Evolutionary conservation across 1,140 invertebrate species (phyloP), one percentile per base, ranked within the genome.

Genomic region (Neuroterus valhalla): DNA sequence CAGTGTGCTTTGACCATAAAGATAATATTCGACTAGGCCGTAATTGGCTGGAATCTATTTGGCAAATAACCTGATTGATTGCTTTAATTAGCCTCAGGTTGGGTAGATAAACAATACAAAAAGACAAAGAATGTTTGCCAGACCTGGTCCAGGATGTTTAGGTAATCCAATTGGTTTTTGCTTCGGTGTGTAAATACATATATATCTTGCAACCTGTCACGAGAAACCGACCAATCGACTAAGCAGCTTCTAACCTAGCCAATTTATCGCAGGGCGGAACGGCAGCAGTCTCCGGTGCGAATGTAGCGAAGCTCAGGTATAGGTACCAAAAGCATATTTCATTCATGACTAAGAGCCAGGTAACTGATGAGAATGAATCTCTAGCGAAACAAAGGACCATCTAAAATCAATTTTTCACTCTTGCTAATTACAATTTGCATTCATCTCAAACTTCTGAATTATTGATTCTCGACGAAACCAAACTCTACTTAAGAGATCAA

Each of bases 231-330:
- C 55, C 55, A 38, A 62, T 62, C 55, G 55, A 62, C 55, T 31
- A 62, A 62, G 21, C 55, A 2, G 31, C 55, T 62, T 62, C 26
- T 62, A 62, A 62, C 73, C 38, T 21, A 46, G 67, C 62, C 62
- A 73, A 82, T 81, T 82, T 82, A 82, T 81, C 75, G 74, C 70
- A 45, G 26, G 74, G 46, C 72, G 26, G 75, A 75, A 75, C 80
- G 78, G 79, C 79, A 43, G 4, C 43, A 42, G 15, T 26, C 45
- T 46, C 70, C 43, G 42, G 38, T 50, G 38, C 70, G 38, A 71
- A n/a, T n/a, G n/a, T n/a, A 23, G 19, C 46, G 50, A 38, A 62
- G 31, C 55, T 62, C 55, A 62, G 55, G 55, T 62, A 62, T 17
- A 19, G 31, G 12, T 21, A 62, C 52, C 3, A 26, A 62, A 62